Conservation (phyloP, 2,888 invertebrate species). For the Adelphocoris suturalis region DNA sequence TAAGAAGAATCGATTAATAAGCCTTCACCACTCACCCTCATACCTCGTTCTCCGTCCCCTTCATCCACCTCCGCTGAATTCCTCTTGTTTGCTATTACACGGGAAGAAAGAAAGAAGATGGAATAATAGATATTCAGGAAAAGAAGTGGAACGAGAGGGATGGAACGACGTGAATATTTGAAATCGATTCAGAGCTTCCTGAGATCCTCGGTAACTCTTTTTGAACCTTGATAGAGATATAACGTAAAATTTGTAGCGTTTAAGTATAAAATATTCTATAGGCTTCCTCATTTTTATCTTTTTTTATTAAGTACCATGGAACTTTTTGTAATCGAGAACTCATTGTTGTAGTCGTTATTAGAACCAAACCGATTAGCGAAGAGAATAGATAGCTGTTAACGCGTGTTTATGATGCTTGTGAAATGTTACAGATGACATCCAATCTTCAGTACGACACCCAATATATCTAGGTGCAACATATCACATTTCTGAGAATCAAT, state of each 20-base stretch:
- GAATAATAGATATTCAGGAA: constrained; percentile 37
- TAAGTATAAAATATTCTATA: background rate
- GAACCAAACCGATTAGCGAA: too few relatives aligned
- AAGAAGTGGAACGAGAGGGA: background rate
- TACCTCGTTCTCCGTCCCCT: too few relatives aligned
- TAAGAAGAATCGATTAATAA: constrained; percentile 49
- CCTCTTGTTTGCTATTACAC: constrained; percentile 39
- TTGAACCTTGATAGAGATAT: background rate
- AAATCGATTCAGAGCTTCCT: background rate
- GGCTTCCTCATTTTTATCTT: too few relatives aligned
- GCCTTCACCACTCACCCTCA: background rate
- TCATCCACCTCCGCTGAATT: background rate
- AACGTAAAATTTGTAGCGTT: background rate
- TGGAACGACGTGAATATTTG: constrained; percentile 9
- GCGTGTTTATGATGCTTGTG: too few relatives aligned
- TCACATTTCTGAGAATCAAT: too few relatives aligned
- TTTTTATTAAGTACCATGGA: too few relatives aligned
- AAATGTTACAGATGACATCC: too few relatives aligned
- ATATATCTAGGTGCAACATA: too few relatives aligned
- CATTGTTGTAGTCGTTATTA: too few relatives aligned
- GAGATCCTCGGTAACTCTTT: background rate
- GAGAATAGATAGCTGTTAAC: too few relatives aligned
- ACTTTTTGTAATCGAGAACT: too few relatives aligned
- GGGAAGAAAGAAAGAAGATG: constrained; percentile 32
- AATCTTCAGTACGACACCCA: too few relatives aligned